These are phyloP conservation scores for Naja naja DNA, from an alignment of 2,113 vertebrate species.

Conservation along the genomic window DNA sequence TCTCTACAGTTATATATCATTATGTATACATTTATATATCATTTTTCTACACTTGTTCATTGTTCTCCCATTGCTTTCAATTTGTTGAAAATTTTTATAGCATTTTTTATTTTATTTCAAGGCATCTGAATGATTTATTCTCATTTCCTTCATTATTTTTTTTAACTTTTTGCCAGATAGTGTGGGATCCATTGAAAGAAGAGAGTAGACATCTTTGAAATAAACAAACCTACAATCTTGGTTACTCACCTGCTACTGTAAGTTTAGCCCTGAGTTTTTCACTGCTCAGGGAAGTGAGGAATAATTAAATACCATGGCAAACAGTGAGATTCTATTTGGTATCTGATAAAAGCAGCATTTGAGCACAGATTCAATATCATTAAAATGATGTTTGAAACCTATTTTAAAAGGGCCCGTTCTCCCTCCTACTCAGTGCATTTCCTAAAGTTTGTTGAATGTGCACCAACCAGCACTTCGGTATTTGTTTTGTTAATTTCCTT, in stretches of 20 bases:
- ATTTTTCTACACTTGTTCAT: background rate
- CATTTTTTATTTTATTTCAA: background rate
- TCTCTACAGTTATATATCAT: background rate
- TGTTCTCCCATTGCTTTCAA: background rate
- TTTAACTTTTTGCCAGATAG: background rate
- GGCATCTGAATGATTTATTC: background rate
- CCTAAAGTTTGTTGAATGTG: slow-evolving; percentile 70
- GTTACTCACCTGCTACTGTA: too few species aligned
- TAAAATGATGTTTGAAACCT: slow-evolving; percentile 63
- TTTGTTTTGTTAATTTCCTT: slow-evolving; percentile 79
- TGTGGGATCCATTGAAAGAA: background rate
- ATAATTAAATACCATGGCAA: background rate
- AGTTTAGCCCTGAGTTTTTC: background rate
- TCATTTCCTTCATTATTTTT: background rate
- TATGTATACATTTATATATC: background rate
- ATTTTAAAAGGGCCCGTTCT: slow-evolving; percentile 49
- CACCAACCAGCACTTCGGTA: slow-evolving; percentile 66
- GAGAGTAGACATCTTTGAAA: background rate
- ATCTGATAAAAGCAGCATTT: slow-evolving; percentile 56
- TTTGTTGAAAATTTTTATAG: background rate
- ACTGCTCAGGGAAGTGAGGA: background rate
- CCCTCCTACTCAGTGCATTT: slow-evolving; percentile 57
- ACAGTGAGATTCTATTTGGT: slow-evolving; percentile 11
- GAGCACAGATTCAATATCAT: slow-evolving; percentile 69
- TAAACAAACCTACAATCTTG: background rate